These are phyloP conservation scores for Nudaria mundana DNA, from an alignment of 2,888 invertebrate species.

Conservation along the genomic window DNA sequence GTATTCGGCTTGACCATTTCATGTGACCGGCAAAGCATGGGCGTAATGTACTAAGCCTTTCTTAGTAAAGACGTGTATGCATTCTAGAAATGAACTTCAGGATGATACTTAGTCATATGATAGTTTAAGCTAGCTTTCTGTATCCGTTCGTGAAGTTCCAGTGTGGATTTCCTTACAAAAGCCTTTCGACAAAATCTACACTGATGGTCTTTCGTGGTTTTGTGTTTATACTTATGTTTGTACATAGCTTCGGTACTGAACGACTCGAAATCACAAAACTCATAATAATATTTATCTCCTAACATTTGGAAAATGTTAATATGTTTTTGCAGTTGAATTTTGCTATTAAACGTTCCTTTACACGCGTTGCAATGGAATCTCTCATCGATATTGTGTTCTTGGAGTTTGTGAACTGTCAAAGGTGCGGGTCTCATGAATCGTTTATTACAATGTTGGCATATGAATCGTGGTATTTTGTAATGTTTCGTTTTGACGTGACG, in stretches of 20 bases:
- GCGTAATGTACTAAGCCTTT: too few species aligned
- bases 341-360: constrained; percentile 53
- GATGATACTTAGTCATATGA: constrained; percentile 70
- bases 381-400: constrained; percentile 57
- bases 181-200: constrained; percentile 69
- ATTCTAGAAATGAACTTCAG: constrained; percentile 50
- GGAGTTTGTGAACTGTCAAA: constrained; percentile 51
- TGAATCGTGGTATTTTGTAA: constrained; percentile 47
- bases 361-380: constrained; percentile 64
- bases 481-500: constrained; percentile 57
- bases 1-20: too few species aligned
- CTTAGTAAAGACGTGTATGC: background rate
- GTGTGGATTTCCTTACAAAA: constrained; percentile 57
- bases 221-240: constrained; percentile 68
- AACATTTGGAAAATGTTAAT: constrained; percentile 65
- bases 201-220: constrained; percentile 60
- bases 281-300: constrained; percentile 56
- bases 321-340: constrained; percentile 52
- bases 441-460: constrained; percentile 45
- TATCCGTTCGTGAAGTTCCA: constrained; percentile 59
- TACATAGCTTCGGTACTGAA: constrained; percentile 52
- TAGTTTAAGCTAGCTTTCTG: constrained; percentile 72
- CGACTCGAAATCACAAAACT: constrained; percentile 59
- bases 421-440: constrained; percentile 53
- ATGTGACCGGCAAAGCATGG: too few species aligned